These are phyloP conservation scores for Trichoplusia ni DNA, from an alignment of 1,140 invertebrate genomes.

Conservation along the genomic window DNA sequence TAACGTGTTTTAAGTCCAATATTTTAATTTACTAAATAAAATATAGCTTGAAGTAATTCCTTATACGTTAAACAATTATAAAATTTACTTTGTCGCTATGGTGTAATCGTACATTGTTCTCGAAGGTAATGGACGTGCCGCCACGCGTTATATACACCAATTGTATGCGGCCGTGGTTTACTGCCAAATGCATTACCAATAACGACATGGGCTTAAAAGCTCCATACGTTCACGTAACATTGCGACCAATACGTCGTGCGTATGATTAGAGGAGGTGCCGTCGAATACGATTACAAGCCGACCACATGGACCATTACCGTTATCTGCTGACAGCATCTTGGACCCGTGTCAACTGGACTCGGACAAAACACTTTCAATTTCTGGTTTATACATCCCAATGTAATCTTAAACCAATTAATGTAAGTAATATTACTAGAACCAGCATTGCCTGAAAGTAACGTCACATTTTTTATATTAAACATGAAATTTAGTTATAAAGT, in stretches of 20 bases:
- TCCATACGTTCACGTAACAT: constrained; percentile 18
- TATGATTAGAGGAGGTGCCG: constrained; percentile 59
- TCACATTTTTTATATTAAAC: too few species aligned
- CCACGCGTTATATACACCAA: background rate
- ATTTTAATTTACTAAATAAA: too few species aligned
- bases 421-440: too few species aligned
- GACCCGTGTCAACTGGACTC: constrained; percentile 65
- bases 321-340: constrained; percentile 75
- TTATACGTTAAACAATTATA: too few species aligned
- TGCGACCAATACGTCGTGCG: constrained; percentile 12
- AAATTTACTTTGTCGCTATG: constrained; percentile 2
- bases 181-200: constrained; percentile 48
- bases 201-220: constrained; percentile 49
- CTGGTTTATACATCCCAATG: constrained; percentile 10
- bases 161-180: constrained; percentile 32
- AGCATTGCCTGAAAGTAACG: too few species aligned
- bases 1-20: too few species aligned
- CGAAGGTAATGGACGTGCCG: constrained; percentile 24
- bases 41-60: too few species aligned
- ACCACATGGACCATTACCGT: constrained; percentile 66
- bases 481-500: too few species aligned
- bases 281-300: constrained; percentile 49
- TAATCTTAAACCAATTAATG: too few species aligned
- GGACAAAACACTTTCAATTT: constrained; percentile 65
- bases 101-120: constrained; percentile 22